Evolutionary conservation across 2,113 vertebrate species (phyloP).

Genomic region (Malaclemys terrapin): DNA sequence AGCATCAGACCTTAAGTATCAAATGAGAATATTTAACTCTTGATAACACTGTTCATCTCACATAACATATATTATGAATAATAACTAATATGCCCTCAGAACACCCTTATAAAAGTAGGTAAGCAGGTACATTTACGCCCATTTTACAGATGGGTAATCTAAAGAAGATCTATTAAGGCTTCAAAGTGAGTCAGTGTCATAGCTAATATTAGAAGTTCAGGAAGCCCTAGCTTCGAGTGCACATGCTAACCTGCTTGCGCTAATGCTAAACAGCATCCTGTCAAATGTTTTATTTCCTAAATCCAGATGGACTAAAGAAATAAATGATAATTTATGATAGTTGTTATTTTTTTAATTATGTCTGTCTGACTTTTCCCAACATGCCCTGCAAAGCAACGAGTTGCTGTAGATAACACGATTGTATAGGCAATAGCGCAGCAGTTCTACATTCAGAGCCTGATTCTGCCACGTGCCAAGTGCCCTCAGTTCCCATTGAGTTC

Average conservation of each 20-base stretch:
- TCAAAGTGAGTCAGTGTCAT: neutral
- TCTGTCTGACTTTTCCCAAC: conserved; percentile 59
- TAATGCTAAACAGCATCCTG: conserved; percentile 57
- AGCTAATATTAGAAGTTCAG: conserved; percentile 7
- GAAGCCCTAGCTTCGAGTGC: conserved; percentile 30
- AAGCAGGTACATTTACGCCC: conserved; percentile 46
- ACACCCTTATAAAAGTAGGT: conserved; percentile 11
- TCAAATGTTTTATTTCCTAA: conserved; percentile 51
- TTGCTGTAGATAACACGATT: neutral
- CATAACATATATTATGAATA: neutral
- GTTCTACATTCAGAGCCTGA: neutral
- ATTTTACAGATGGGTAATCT: conserved; percentile 43
- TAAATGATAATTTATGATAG: conserved; percentile 16
- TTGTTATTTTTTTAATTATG: neutral
- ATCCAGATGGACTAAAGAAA: conserved; percentile 69
- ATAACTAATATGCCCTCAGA: conserved; percentile 37
- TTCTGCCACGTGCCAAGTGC: neutral
- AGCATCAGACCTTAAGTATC: neutral
- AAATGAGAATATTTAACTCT: neutral
- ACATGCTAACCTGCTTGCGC: conserved; percentile 51
- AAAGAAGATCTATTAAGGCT: conserved; percentile 54
- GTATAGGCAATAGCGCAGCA: neutral
- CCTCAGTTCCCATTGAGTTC: neutral
- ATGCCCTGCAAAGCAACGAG: conserved; percentile 11
- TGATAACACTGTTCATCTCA: neutral